Evolutionary conservation across 2,113 vertebrate genomes (phyloP), one percentile per base, ranked within the genome.

Genomic region (Lethenteron camtschaticum): DNA sequence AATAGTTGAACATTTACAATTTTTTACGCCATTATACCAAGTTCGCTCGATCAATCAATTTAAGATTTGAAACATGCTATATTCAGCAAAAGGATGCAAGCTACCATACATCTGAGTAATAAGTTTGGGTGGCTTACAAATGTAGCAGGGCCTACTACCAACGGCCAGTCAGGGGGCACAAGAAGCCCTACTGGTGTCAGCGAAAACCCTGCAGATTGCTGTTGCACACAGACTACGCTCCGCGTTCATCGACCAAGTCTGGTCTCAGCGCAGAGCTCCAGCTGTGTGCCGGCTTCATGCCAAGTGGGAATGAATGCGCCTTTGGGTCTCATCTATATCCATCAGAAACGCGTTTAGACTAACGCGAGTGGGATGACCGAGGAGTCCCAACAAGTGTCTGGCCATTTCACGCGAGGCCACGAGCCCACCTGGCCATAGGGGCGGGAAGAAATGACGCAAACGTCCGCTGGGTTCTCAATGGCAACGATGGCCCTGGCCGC

Each of bases 401-500:
- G 5, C 41, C 41, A 41, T 41, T 41, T 41, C 41, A 41, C 41
- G 41, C 41, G 41, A 41, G 41, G 41, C 41, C 41, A 41, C 41
- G 41, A 41, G 74, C 78, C 5, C 76, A 99, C 94, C 92, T 99
- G 94, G 57, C 94, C 94, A 12, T 90, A 96, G 72, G 95, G 95
- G 77, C 92, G 87, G 75, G 94, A 96, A 2, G 94, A 99, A 78
- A 99, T 99, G 68, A 96, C 92, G 3, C 94, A 96, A 71, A 99
- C 90, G 11, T 99, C 94, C 70, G 89, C 94, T 24, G 94, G 94
- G 72, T 99, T 99, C 77, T 99, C 92, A 73, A 99, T 99, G 71
- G 94, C 92, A 72, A 99, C 94, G 24, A 99, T 96, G 70, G 94
- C 92, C 60, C 92, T 87, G 55, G 94, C 94, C 10, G 94, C 94